phyloP scores from a whole-genome alignment of 2,797 vertebrate genomes.

The Sebastiscus albofasciatus region DNA sequence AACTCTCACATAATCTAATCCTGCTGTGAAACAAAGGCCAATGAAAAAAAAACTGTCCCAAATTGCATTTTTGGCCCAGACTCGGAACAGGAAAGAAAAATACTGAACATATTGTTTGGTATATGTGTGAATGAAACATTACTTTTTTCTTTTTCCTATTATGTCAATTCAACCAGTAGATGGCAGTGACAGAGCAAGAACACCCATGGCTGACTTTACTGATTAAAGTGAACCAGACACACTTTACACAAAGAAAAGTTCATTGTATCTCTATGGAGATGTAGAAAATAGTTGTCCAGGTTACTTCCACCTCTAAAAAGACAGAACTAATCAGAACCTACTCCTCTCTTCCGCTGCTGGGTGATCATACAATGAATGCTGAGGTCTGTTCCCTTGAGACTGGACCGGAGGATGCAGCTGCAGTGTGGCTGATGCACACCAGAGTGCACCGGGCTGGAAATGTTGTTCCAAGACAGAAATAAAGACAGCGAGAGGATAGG shows the following conservation, averaged over 20 bases:
- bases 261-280: not conserved
- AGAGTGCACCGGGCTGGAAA: conserved; percentile 35
- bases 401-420: conserved; percentile 29
- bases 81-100: not conserved
- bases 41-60: conserved; percentile 13
- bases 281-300: not conserved
- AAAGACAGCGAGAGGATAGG: conserved; percentile 2
- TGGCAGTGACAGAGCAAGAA: conserved; percentile 76
- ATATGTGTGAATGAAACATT: not conserved
- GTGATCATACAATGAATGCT: conserved; percentile 8
- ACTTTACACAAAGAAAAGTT: conserved; percentile 2
- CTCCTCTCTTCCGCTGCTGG: not conserved
- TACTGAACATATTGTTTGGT: not conserved
- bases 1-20: conserved; percentile 30
- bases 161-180: conserved; percentile 71
- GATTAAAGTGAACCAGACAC: not conserved
- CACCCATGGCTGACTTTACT: conserved; percentile 14
- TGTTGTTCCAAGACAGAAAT: conserved; percentile 36
- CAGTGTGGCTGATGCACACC: conserved; percentile 28
- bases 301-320: conserved; percentile 14
- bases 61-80: conserved; percentile 1
- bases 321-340: conserved; percentile 18
- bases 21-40: conserved; percentile 14
- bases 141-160: not conserved
- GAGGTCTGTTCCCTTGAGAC: conserved; percentile 21